Conservation (phyloP, 2,113 vertebrate genomes). For the Peromyscus californicus region DNA sequence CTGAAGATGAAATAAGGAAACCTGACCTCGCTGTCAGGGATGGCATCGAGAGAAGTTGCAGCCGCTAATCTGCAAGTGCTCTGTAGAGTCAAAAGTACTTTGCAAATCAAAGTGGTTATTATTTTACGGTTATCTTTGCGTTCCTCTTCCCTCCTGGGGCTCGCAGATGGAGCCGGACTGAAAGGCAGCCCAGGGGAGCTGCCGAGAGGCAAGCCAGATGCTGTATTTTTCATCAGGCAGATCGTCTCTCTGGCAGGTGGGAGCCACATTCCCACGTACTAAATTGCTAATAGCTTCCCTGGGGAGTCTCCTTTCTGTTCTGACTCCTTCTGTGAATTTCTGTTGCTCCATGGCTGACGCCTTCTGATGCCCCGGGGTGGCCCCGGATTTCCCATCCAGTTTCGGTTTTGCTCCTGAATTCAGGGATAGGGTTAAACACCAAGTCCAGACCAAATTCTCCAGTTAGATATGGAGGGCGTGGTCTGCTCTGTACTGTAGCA, state of each 20-base stretch:
- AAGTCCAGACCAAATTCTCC: not conserved
- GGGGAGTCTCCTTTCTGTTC: conserved; percentile 75
- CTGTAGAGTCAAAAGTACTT: conserved; percentile 65
- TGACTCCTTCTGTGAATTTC: conserved; percentile 64
- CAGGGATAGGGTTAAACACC: not conserved
- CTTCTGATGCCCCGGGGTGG: conserved; percentile 58
- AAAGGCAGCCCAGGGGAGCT: conserved; percentile 63
- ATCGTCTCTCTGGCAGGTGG: conserved; percentile 77
- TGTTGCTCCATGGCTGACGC: conserved; percentile 56
- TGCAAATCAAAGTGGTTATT: conserved; percentile 74
- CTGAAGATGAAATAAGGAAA: conserved; percentile 40
- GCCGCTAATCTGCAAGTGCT: conserved; percentile 58
- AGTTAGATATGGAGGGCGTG: not conserved
- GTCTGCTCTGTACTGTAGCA: not conserved
- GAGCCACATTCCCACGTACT: conserved; percentile 78
- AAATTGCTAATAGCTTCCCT: conserved; percentile 83
- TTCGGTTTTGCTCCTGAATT: not conserved
- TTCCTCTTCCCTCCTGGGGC: not conserved
- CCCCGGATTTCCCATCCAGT: conserved; percentile 33
- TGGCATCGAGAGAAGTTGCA: conserved; percentile 58
- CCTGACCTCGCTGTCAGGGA: conserved; percentile 21
- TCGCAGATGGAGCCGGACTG: conserved; percentile 54
- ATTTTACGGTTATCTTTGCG: conserved; percentile 60
- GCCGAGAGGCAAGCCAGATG: conserved; percentile 7
- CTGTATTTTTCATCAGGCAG: conserved; percentile 65